Base-by-base conservation (phyloP, 1,140 invertebrate genomes). In the Dreissena rostriformis region DNA sequence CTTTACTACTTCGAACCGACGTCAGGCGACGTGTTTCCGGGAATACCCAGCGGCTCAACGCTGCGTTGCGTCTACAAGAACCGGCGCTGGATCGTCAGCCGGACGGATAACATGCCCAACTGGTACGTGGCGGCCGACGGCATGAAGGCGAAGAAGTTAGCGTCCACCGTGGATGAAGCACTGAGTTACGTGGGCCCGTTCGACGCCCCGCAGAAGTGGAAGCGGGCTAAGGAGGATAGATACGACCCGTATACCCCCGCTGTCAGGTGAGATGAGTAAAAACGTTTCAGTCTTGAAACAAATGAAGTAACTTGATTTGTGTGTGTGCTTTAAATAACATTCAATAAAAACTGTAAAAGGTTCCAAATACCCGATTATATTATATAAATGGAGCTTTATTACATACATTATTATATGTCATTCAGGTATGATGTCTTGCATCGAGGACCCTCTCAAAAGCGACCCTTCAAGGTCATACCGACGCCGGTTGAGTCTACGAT, bases 61-160 rank as follows among this genome's bases (percentile, higher is more conserved):
- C 49, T 73, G 17, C n/a, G 10, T 17, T 73, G 71, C 52, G 55
- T 52, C 51, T 53, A 52, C 17, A 22, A 55, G n/a, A 73, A 73
- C 24, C 19, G 28, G 5, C 24, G 52, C n/a, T 73, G 49, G 52
- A 53, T 52, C 19, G 89, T 88, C 19, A 86, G 87, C 5, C 81
- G 68, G 19, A 86, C 86, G 8, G 90, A 91, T 26, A 71, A 78
- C 29, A 86, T 91, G 80, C 88, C 88, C 11, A 89, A 89, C 53
- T 88, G 86, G 86, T 89, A 85, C 51, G 82, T 91, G 6, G 67
- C 78, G 0, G 84, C 85, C 17, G 70, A 79, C 6, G 87, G 86
- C 7, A 82, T 86, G 55, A 83, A 72, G 0, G 76, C 86, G 10
- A 57, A 28, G 22, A 81, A 68, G 15, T 76, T 90, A n/a, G 19